Evolutionary conservation across 2,888 invertebrate species (phyloP), one percentile per base, ranked within the genome.

Genomic region (Muscina levida): DNA sequence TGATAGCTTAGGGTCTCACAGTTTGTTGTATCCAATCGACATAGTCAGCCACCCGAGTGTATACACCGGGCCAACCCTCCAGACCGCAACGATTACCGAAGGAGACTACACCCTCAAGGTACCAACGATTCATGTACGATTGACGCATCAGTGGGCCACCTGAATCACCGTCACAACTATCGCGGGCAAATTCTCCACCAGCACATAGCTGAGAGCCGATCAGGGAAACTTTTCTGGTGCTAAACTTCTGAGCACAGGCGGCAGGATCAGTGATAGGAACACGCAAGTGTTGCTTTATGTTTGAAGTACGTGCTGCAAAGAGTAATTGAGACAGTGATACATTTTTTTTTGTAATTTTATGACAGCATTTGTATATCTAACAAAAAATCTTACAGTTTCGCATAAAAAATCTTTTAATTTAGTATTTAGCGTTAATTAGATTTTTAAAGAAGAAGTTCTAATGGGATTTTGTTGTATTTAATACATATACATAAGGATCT

Each of bases 61-160:
- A 95, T 2, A 95, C 93, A 0, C 94, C 95, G 0, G 95, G 95
- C 91, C 92, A 93, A 0, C 92, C 92, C n/a, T 91, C 90, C 11
- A 90, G 85, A 10, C 90, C 90, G 44, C 90, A 90, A 1, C 87
- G 86, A 56, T 91, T 92, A 46, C 93, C 93, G 85, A 92, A 92
- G 0, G 92, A 93, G 0, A 93, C 92, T 46, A 92, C 85, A 17
- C 92, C 92, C 71, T 88, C 89, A 57, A 87, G 81, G 31, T 81
- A 87, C 85, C 88, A 88, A 19, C 85, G 85, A 2, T 91, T 87
- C 5, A 87, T 87, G 13, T 87, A 87, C 19, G 82, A 88, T 2
- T 83, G 83, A 0, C 87, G 85, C 89, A 92, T 91, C 42, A 94
- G 87, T 0, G 94, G 94, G 0, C 94, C 94, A 10, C 94, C 94